A percentile compares a stretch with the other conserved stretches of the same genome.
phyloP scores from a whole-genome alignment of 2,888 invertebrate species.

The Brenthis ino region DNA sequence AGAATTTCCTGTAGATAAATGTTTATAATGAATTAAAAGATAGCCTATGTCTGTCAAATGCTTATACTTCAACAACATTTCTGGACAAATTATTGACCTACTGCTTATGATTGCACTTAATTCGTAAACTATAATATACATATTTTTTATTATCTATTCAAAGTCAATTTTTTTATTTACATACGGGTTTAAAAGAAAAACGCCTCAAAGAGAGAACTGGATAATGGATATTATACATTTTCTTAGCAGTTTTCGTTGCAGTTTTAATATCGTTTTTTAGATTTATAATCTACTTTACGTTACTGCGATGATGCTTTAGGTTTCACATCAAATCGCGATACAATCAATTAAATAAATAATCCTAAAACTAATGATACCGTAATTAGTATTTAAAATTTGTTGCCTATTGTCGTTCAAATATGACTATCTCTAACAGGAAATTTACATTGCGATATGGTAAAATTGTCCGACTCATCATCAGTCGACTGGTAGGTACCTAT shows the following conservation, averaged over 20 bases:
- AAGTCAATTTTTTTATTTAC: background rate
- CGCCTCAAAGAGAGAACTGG: no score
- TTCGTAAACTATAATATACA: no score
- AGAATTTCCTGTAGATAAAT: background rate
- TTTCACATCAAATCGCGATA: no score
- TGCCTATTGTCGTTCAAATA: background rate
- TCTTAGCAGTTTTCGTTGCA: no score
- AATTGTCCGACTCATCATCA: background rate
- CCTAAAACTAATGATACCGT: no score
- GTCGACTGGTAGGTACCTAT: background rate
- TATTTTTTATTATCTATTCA: no score
- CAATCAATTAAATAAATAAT: no score
- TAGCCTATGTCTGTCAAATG: conserved; percentile 15
- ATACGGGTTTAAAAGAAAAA: background rate
- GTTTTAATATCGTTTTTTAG: no score
- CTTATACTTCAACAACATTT: background rate
- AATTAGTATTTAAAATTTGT: background rate
- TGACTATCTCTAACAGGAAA: conserved; percentile 19
- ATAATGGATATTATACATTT: no score
- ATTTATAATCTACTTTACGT: no score
- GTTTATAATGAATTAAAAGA: conserved; percentile 17
- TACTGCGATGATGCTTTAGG: no score
- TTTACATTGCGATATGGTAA: conserved; percentile 17
- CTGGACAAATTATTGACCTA: conserved; percentile 6
- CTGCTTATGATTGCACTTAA: background rate